Conservation (phyloP, 2,113 vertebrate genomes). For the Chiloscyllium plagiosum region DNA sequence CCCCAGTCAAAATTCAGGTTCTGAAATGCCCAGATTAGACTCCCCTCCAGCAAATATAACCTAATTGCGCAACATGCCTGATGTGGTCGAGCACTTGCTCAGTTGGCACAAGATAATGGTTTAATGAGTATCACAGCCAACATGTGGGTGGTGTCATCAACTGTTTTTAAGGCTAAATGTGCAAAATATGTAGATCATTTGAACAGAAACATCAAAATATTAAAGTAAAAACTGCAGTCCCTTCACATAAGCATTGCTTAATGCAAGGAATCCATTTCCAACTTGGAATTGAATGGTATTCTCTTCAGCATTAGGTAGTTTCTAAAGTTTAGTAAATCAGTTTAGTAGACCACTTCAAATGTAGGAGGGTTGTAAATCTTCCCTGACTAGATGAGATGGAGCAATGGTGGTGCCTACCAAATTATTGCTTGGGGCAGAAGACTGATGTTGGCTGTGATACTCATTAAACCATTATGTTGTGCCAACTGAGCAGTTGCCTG, state of each 20-base stretch:
- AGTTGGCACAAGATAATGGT: slow-evolving; percentile 1
- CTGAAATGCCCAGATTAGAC: neutral
- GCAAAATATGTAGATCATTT: neutral
- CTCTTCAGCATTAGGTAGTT: neutral
- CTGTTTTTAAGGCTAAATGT: neutral
- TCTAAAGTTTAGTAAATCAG: neutral
- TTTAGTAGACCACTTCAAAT: too few species aligned
- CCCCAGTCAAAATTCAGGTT: neutral
- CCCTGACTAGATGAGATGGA: neutral
- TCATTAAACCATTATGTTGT: neutral
- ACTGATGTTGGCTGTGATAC: neutral
- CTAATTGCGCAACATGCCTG: neutral
- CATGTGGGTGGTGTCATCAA: neutral
- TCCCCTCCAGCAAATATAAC: neutral
- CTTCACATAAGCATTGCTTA: neutral
- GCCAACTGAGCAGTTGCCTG: neutral
- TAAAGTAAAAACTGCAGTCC: neutral
- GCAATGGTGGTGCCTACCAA: neutral
- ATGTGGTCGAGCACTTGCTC: neutral
- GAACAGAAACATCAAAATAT: neutral
- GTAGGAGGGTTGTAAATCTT: too few species aligned
- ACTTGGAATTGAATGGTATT: neutral
- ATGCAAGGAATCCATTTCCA: neutral
- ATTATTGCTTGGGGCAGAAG: too few species aligned
- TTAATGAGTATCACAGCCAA: neutral